Conservation (phyloP, 2,113 vertebrate genomes). For the Myodes glareolus region DNA sequence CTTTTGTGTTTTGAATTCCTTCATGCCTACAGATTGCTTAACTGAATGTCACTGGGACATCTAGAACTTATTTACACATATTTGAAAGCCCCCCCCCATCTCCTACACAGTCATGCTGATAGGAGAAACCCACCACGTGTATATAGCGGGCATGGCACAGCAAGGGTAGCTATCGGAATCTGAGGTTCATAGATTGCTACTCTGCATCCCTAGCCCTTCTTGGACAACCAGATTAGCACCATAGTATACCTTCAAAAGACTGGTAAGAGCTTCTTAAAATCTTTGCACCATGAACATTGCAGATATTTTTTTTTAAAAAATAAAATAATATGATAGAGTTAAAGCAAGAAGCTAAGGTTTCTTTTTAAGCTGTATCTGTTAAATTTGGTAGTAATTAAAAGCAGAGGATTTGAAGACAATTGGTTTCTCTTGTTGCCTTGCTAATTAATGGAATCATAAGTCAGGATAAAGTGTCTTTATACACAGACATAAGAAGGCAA, state of each 20-base stretch:
- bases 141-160: neutral
- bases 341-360: slow-evolving; percentile 9
- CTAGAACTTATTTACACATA: slow-evolving; percentile 79
- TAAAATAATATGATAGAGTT: neutral
- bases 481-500: neutral
- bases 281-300: neutral
- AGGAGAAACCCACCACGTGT: neutral
- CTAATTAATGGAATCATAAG: slow-evolving; percentile 2
- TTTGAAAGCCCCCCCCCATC: slow-evolving; percentile 64
- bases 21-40: slow-evolving; percentile 84
- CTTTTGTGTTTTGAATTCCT: slow-evolving; percentile 85
- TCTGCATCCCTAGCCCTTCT: slow-evolving; percentile 47
- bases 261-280: slow-evolving; percentile 36
- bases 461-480: neutral
- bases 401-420: neutral
- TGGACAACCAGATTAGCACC: slow-evolving; percentile 80
- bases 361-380: neutral
- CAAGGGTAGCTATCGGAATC: slow-evolving; percentile 40
- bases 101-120: slow-evolving; percentile 70
- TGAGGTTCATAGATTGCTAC: slow-evolving; percentile 42
- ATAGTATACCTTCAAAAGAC: neutral
- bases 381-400: neutral
- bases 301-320: neutral
- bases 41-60: slow-evolving; percentile 80
- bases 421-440: neutral